phyloP scores from a whole-genome alignment of 2,888 invertebrate genomes.

The Drosophila leonis region DNA sequence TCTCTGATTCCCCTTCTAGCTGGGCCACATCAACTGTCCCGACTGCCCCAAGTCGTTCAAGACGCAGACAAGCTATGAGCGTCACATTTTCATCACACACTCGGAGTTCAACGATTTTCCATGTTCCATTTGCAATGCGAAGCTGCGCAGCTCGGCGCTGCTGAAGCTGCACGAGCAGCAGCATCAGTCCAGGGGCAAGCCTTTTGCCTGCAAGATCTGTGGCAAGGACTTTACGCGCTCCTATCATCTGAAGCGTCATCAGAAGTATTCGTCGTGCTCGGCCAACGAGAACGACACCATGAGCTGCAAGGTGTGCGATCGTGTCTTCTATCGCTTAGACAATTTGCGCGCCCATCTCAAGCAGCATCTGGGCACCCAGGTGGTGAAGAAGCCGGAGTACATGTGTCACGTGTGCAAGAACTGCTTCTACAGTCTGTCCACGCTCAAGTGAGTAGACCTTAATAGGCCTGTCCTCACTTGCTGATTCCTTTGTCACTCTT shows the following conservation, averaged over 20 bases:
- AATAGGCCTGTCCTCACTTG: no score
- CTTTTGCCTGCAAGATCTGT: constrained; percentile 89
- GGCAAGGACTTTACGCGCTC: constrained; percentile 90
- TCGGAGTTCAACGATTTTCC: constrained; percentile 88
- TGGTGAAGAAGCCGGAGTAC: constrained; percentile 87
- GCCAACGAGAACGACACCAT: constrained; percentile 79
- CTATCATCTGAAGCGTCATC: constrained; percentile 89
- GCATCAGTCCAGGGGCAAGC: constrained; percentile 87
- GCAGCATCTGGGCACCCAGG: constrained; percentile 88
- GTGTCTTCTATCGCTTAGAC: constrained; percentile 87
- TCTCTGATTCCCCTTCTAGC: constrained; percentile 59
- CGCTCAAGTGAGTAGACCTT: constrained; percentile 85
- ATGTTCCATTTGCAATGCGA: constrained; percentile 89
- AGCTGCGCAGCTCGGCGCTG: constrained; percentile 88
- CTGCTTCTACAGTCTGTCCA: constrained; percentile 88
- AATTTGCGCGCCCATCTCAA: constrained; percentile 90
- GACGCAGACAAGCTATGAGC: constrained; percentile 88
- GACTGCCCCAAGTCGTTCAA: constrained; percentile 91
- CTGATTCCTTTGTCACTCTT: constrained; percentile 18
- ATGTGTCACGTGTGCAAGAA: constrained; percentile 89
- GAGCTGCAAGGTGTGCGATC: constrained; percentile 85
- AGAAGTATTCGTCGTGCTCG: constrained; percentile 83
- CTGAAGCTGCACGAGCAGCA: constrained; percentile 89
- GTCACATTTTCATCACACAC: constrained; percentile 90
- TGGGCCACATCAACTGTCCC: constrained; percentile 86